phyloP scores from a whole-genome alignment of 2,888 invertebrate genomes.

The Hofmannophila pseudospretella region DNA sequence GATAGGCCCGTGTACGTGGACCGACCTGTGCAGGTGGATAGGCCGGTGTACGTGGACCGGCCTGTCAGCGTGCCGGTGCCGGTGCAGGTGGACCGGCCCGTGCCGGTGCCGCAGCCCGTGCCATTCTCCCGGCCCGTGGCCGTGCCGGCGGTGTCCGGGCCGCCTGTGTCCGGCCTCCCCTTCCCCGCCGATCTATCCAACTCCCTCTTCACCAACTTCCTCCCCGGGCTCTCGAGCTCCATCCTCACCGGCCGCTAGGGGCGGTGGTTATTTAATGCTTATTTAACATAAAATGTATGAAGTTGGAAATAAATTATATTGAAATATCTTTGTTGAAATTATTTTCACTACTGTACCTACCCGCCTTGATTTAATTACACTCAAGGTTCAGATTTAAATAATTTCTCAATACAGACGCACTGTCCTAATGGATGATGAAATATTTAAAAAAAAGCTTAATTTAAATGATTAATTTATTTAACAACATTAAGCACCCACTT shows the following conservation, averaged over 20 bases:
- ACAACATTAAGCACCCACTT: no score
- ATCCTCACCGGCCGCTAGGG: slow-evolving; percentile 8
- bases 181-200: background rate
- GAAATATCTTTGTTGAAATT: no score
- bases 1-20: slow-evolving; percentile 76
- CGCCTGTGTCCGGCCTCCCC: slow-evolving; percentile 14
- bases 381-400: no score
- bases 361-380: no score
- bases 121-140: slow-evolving; percentile 16
- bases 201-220: background rate
- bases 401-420: no score
- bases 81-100: slow-evolving; percentile 30
- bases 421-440: no score
- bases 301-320: no score
- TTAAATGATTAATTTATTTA: no score
- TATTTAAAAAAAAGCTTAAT: no score
- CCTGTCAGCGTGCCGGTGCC: slow-evolving; percentile 39
- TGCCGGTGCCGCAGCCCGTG: slow-evolving; percentile 10
- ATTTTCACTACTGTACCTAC: no score
- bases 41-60: slow-evolving; percentile 25
- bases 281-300: no score
- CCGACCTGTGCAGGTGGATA: slow-evolving; percentile 38
- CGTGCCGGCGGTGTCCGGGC: slow-evolving; percentile 18
- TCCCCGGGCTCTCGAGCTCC: background rate
- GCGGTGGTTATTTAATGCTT: no score